Conservation (phyloP, 2,113 vertebrate species). For the Myotis davidii region DNA sequence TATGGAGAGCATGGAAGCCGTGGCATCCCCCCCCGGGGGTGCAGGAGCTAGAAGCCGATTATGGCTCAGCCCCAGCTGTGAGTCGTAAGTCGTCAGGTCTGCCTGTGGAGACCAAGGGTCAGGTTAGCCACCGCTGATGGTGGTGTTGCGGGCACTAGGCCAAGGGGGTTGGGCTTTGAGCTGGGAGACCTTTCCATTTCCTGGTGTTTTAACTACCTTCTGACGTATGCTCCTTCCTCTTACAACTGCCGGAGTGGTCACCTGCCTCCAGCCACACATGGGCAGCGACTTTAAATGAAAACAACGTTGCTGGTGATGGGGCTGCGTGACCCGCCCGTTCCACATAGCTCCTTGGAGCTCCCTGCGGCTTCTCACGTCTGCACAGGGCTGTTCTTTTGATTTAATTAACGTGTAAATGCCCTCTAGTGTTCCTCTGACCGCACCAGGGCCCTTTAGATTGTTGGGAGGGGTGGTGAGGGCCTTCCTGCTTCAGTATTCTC, state of each 20-base stretch:
- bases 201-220: no score
- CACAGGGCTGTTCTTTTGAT: rapidly evolving
- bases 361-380: rapidly evolving
- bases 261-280: rapidly evolving
- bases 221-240: rapidly evolving
- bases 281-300: rapidly evolving
- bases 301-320: rapidly evolving
- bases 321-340: rapidly evolving
- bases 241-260: rapidly evolving
- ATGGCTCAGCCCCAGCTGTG: rapidly evolving
- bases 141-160: rapidly evolving
- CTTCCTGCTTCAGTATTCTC: not conserved
- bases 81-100: rapidly evolving
- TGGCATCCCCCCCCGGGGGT: rapidly evolving
- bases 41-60: rapidly evolving
- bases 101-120: rapidly evolving
- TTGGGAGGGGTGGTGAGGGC: not conserved
- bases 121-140: rapidly evolving
- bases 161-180: not conserved
- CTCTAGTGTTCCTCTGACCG: rapidly evolving
- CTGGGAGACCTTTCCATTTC: rapidly evolving
- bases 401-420: rapidly evolving
- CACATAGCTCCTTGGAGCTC: rapidly evolving
- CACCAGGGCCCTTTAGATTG: rapidly evolving
- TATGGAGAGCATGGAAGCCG: rapidly evolving